These are phyloP conservation scores for Apodemus speciosus DNA, from an alignment of 2,113 vertebrate genomes.

Conservation along the genomic window DNA sequence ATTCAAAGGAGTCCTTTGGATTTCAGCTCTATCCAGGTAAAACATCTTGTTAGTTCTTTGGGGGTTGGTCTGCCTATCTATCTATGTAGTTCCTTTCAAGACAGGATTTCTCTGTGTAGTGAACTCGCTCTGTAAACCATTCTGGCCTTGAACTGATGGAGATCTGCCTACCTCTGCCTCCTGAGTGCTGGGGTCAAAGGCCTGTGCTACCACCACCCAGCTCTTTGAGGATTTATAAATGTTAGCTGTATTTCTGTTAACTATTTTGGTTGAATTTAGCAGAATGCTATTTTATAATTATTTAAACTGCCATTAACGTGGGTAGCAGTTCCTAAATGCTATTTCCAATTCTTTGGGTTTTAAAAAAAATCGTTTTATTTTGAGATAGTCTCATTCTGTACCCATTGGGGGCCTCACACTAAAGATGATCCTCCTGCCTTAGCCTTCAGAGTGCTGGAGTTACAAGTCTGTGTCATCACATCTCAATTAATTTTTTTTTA, in stretches of 20 bases:
- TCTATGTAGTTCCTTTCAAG: neutral
- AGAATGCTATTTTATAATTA: constrained; percentile 11
- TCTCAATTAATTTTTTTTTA: neutral
- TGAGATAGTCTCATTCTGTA: neutral
- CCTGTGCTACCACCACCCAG: neutral
- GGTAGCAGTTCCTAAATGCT: neutral
- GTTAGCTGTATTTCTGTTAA: constrained; percentile 1
- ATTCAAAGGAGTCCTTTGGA: neutral
- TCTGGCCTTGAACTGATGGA: neutral
- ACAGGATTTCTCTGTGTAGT: neutral
- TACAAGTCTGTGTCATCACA: neutral
- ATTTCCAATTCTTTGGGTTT: neutral
- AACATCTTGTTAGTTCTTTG: constrained; percentile 29
- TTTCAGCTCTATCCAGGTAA: neutral
- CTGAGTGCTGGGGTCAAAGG: neutral
- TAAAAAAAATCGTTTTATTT: neutral
- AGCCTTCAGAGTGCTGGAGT: neutral
- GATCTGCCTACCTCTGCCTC: neutral
- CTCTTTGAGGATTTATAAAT: constrained; percentile 29
- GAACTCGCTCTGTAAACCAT: neutral
- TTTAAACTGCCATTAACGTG: neutral
- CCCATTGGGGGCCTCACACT: neutral
- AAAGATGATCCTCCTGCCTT: neutral
- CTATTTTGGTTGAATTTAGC: constrained; percentile 27
- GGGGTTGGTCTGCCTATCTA: neutral